Base-by-base conservation (phyloP, 2,888 invertebrate genomes). In the Leucophora obtusa region DNA sequence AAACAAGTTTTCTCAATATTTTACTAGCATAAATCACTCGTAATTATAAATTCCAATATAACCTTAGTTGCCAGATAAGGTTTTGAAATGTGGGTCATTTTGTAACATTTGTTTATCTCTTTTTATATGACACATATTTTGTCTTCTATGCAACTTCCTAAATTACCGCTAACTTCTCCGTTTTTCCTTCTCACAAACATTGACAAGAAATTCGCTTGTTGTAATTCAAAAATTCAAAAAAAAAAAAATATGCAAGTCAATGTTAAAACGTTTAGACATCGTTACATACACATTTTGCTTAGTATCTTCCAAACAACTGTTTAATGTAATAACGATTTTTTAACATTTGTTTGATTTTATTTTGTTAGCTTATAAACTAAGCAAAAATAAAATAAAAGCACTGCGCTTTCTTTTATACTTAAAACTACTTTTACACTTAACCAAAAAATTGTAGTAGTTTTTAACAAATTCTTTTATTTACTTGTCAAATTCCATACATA, bases 261-360 rank as follows among this genome's bases (percentile, higher is more conserved):
- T 70, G 81, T 56, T 81, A 81, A 77, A 71, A 74, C 77, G 81
- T 77, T 77, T 74, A 71, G 77, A 81, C 81, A 66, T 50, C 53
- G 53, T 47, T 58, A 21, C 53, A 53, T 59, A 54, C 65, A 62
- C 56, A 81, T 50, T 56, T 70, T 33, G 6, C 50, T 63, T 65
- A 59, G 62, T 54, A 35, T 47, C 5, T 68, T 68, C 38, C 51
- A 70, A 81, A 74, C 81, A 81, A 81, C 77, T 74, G 77, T 81
- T 81, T 70, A 74, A 77, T 77, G 77, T 71, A 62, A 68, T 81
- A 81, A 74, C 54, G 51, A 62, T 70, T 77, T 68, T 70, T 62
- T n/a, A n/a, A 47, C 2, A 5, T 53, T 53, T 53, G 38, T 38
- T 38, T 38, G 38, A 38, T 38, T 38, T 38, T 38, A 14, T 38